Conservation (phyloP, 2,888 invertebrate species). For the Neoascia interrupta region DNA sequence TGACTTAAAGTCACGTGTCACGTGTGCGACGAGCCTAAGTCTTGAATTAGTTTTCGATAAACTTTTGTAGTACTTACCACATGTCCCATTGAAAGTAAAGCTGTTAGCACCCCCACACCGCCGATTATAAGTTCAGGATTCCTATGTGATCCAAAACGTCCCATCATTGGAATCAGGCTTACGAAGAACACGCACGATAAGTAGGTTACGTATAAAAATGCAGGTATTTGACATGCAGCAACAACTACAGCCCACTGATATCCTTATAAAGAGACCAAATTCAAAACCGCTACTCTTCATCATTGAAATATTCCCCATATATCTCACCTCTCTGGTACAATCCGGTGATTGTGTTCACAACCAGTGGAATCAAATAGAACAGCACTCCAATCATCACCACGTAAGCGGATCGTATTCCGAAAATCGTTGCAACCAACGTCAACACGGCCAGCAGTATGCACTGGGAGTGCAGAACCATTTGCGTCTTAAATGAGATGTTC, state of each 20-base stretch:
- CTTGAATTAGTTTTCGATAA: no score
- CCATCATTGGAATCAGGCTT: conserved; percentile 83
- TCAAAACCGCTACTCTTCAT: not conserved
- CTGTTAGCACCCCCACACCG: conserved; percentile 75
- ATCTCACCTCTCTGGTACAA: conserved; percentile 75
- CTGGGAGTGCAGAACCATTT: conserved; percentile 77
- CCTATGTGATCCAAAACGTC: conserved; percentile 80
- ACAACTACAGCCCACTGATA: conserved; percentile 70
- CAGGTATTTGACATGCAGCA: conserved; percentile 78
- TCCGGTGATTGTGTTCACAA: conserved; percentile 74
- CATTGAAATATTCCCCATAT: not conserved
- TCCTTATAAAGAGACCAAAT: conserved; percentile 15
- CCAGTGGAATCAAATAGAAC: conserved; percentile 74
- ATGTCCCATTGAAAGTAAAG: conserved; percentile 76
- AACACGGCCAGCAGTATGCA: conserved; percentile 74
- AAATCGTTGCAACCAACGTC: conserved; percentile 72
- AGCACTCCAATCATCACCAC: conserved; percentile 74
- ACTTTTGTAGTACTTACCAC: conserved; percentile 72
- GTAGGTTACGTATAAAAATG: conserved; percentile 80
- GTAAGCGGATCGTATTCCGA: conserved; percentile 75
- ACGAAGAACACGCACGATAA: conserved; percentile 79
- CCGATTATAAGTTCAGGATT: conserved; percentile 82
- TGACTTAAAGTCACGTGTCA: no score
- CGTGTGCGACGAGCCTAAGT: no score
- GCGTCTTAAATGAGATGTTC: conserved; percentile 72